A percentile compares a stretch with the other conserved stretches of the same genome.
phyloP scores from a whole-genome alignment of 1,140 invertebrate species.

The Lepidurus arcticus region DNA sequence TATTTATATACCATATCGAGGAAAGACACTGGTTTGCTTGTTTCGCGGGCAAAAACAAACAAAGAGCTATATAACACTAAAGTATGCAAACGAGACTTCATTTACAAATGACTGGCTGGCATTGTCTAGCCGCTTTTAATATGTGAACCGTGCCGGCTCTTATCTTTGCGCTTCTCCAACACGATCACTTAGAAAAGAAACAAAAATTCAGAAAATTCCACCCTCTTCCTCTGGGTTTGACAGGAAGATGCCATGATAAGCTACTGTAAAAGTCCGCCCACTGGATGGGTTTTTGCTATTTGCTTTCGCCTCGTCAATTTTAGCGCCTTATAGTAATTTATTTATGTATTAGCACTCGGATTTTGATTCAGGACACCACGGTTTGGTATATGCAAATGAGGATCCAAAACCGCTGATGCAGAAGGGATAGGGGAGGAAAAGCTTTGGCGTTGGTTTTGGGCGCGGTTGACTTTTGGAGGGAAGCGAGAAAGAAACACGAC shows the following conservation, averaged over 20 bases:
- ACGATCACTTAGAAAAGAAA: not conserved
- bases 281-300: not conserved
- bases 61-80: not conserved
- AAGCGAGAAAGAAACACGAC: constrained; percentile 6
- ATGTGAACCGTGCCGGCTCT: not conserved
- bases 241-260: not conserved
- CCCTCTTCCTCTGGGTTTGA: constrained; percentile 10
- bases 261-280: constrained; percentile 12
- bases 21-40: no score
- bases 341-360: not conserved
- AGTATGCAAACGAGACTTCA: not conserved
- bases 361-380: not conserved
- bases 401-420: not conserved
- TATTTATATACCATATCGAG: no score
- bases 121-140: not conserved
- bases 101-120: not conserved
- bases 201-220: not conserved
- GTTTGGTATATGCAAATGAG: constrained; percentile 4
- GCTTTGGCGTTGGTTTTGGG: not conserved
- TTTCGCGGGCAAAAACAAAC: no score
- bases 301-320: not conserved
- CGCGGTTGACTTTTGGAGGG: constrained; percentile 3
- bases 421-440: not conserved
- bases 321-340: not conserved
- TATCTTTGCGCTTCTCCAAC: not conserved